Evolutionary conservation across 2,113 vertebrate species (phyloP).

Genomic region (Odocoileus virginianus): DNA sequence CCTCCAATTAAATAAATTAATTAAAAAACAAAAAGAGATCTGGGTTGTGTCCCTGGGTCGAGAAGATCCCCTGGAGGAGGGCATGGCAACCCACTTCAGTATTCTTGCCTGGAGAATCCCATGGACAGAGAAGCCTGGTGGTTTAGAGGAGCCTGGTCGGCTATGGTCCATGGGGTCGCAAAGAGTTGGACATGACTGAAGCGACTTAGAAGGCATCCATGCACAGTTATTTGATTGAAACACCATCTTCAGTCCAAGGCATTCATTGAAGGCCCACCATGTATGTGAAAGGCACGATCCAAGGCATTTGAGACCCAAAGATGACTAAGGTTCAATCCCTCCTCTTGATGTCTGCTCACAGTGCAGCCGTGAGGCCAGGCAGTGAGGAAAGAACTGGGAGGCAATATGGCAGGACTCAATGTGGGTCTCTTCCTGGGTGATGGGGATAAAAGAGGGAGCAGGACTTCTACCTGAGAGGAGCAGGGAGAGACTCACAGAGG

Average conservation of each 20-base stretch:
- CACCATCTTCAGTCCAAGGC: not conserved
- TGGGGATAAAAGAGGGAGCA: too few relatives aligned
- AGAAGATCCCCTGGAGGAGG: not conserved
- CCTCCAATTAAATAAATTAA: not conserved
- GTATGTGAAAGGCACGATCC: not conserved
- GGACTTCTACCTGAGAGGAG: not conserved
- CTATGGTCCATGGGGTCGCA: not conserved
- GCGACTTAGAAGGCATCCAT: not conserved
- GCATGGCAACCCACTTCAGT: not conserved
- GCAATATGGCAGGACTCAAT: not conserved
- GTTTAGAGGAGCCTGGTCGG: not conserved
- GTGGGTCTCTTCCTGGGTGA: not conserved
- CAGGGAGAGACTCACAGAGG: not conserved
- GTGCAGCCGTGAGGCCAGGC: not conserved
- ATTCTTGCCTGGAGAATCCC: not conserved
- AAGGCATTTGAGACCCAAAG: not conserved
- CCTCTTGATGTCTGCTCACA: not conserved
- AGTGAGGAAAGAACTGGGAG: not conserved
- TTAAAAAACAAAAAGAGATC: not conserved
- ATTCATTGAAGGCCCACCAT: rapidly evolving
- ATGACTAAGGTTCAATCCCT: not conserved
- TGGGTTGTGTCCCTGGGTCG: not conserved
- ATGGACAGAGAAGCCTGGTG: not conserved
- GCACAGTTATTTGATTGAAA: rapidly evolving
- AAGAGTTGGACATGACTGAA: not conserved